Evolutionary conservation across 2,888 invertebrate genomes (phyloP).

Genomic region (Nomada fucata): DNA sequence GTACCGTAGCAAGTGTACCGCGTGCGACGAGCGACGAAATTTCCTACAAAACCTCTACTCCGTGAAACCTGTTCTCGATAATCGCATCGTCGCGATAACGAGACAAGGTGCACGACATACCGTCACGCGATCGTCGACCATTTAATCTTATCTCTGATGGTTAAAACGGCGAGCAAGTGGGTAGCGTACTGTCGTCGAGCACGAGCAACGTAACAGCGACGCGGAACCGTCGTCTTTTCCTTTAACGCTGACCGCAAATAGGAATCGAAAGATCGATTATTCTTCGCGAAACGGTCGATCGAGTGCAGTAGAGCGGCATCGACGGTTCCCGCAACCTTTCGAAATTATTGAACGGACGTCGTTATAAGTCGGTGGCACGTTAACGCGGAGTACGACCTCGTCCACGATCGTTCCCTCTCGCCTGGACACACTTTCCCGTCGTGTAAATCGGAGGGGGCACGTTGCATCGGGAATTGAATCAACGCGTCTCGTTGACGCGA

Average conservation of each 20-base stretch:
- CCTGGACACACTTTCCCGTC: slow-evolving; percentile 44
- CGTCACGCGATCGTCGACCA: slow-evolving; percentile 37
- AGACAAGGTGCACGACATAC: neutral
- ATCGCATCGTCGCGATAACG: slow-evolving; percentile 21
- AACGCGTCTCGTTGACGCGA: slow-evolving; percentile 42
- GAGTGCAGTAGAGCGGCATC: slow-evolving; percentile 26
- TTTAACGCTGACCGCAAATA: slow-evolving; percentile 2
- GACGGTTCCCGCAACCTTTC: slow-evolving; percentile 60
- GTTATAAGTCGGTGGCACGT: slow-evolving; percentile 12
- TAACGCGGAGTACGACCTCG: slow-evolving; percentile 32
- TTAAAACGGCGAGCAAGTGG: neutral
- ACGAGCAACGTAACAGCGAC: neutral
- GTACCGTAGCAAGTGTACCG: too few relatives aligned
- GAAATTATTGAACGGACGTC: slow-evolving; percentile 63
- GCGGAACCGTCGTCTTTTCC: slow-evolving; percentile 28
- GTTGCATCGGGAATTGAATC: slow-evolving; percentile 59
- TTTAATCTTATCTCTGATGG: slow-evolving; percentile 44
- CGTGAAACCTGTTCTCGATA: neutral
- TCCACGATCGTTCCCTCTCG: slow-evolving; percentile 24
- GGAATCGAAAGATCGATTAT: slow-evolving; percentile 58
- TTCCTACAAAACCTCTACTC: neutral
- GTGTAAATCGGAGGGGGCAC: slow-evolving; percentile 39
- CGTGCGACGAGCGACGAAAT: neutral
- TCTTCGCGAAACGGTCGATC: slow-evolving; percentile 33
- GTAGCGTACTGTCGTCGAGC: neutral